Conservation (phyloP, 2,888 invertebrate species). For the Galeopsomyia nigrocyanea region DNA sequence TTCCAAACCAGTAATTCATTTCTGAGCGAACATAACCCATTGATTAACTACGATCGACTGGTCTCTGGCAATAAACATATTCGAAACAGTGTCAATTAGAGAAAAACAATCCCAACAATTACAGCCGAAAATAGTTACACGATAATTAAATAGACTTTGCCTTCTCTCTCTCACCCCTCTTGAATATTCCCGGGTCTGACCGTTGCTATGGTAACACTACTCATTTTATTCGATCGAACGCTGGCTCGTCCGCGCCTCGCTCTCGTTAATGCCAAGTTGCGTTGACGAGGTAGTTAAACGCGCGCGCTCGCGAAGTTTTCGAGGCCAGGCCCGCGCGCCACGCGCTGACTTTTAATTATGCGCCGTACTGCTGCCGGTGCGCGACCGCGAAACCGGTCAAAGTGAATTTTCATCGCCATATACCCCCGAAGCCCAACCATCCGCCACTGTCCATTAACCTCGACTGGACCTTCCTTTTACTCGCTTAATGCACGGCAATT, state of each 20-base stretch:
- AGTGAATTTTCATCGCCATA: conserved; percentile 61
- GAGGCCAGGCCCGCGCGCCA: neutral
- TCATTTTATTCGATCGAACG: conserved; percentile 28
- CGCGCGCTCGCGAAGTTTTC: neutral
- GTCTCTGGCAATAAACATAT: conserved; percentile 20
- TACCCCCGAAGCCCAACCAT: conserved; percentile 47
- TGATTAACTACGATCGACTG: conserved; percentile 23
- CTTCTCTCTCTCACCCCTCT: too few species aligned
- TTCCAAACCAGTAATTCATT: neutral
- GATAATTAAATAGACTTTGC: too few species aligned
- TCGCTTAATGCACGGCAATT: too few species aligned
- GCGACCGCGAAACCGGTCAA: conserved; percentile 52
- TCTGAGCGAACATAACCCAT: neutral
- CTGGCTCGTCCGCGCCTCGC: neutral
- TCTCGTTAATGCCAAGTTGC: conserved; percentile 8
- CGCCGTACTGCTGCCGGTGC: neutral
- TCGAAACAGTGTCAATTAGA: conserved; percentile 8
- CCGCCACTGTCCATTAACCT: conserved; percentile 52
- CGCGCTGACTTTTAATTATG: conserved; percentile 33
- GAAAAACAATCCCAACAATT: conserved; percentile 27
- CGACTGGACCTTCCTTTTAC: too few species aligned
- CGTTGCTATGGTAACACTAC: conserved; percentile 29
- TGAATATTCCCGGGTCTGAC: neutral
- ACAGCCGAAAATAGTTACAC: neutral
- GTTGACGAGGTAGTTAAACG: neutral